These are phyloP conservation scores for Grantiella picta DNA, from an alignment of 2,113 vertebrate genomes.

Conservation along the genomic window DNA sequence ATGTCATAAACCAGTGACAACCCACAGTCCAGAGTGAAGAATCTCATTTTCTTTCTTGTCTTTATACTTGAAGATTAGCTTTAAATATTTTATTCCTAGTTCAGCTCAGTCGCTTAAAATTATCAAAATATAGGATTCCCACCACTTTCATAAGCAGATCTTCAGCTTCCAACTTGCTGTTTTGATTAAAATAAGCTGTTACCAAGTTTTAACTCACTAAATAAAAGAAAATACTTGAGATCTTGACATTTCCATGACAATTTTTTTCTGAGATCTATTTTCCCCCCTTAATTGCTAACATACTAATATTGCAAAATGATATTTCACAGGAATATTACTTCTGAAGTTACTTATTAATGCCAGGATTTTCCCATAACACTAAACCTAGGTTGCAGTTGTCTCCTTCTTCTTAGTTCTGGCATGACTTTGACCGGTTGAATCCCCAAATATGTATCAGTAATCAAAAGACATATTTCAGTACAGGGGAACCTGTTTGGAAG, in stretches of 20 bases:
- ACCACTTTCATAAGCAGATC: not conserved
- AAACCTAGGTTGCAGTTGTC: constrained; percentile 58
- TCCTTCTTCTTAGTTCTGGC: constrained; percentile 66
- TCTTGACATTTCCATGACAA: not conserved
- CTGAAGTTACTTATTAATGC: constrained; percentile 83
- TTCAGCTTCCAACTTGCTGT: not conserved
- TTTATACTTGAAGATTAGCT: not conserved
- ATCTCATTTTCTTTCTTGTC: not conserved
- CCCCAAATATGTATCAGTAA: constrained; percentile 71
- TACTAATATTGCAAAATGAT: constrained; percentile 67
- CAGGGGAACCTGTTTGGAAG: constrained; percentile 79
- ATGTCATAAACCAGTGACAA: not conserved
- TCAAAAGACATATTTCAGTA: constrained; percentile 82
- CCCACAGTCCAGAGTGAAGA: not conserved
- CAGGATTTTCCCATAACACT: constrained; percentile 68
- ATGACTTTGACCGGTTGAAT: constrained; percentile 69
- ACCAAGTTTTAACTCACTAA: constrained; percentile 1
- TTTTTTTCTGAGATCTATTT: not conserved
- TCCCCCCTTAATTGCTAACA: constrained; percentile 57
- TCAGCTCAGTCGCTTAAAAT: not conserved
- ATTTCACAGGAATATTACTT: constrained; percentile 69
- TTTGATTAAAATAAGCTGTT: not conserved
- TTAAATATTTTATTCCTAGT: constrained; percentile 8
- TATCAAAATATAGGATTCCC: not conserved
- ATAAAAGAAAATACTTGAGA: not conserved